phyloP scores from a whole-genome alignment of 2,888 invertebrate genomes.

The Chaitophorus viminalis region DNA sequence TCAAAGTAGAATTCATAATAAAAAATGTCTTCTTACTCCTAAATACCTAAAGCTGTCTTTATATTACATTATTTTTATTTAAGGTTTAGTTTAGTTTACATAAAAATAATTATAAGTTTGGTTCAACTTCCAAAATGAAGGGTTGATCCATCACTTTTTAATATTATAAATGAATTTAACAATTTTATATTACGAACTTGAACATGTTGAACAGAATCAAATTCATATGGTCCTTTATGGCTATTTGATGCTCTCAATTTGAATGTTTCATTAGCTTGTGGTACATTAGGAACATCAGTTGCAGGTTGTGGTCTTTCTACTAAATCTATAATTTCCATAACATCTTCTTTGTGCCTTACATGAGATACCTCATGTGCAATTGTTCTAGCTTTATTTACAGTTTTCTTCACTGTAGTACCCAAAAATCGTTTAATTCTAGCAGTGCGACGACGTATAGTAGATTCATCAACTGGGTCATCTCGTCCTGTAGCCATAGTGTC shows the following conservation, averaged over 20 bases:
- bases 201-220: constrained; percentile 89
- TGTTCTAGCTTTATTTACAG: constrained; percentile 75
- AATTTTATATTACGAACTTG: constrained; percentile 71
- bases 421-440: constrained; percentile 79
- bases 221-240: constrained; percentile 97
- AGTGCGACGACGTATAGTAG: constrained; percentile 69
- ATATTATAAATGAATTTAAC: neutral
- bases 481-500: constrained; percentile 67
- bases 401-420: constrained; percentile 89
- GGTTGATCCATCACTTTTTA: neutral
- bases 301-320: constrained; percentile 63
- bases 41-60: too few species aligned
- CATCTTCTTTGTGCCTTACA: constrained; percentile 87
- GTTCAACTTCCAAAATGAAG: neutral
- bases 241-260: constrained; percentile 94
- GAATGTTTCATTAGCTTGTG: constrained; percentile 66
- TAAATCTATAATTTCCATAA: constrained; percentile 85
- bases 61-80: too few species aligned
- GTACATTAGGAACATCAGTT: constrained; percentile 49
- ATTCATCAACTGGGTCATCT: constrained; percentile 68
- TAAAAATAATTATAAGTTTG: neutral
- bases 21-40: too few species aligned
- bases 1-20: too few species aligned
- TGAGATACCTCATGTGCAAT: constrained; percentile 74
- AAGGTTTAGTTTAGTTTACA: neutral